Percentiles rank a stretch among this genome's conserved stretches.
Conservation (phyloP, 1,140 invertebrate species). For the Neuroterus valhalla region DNA sequence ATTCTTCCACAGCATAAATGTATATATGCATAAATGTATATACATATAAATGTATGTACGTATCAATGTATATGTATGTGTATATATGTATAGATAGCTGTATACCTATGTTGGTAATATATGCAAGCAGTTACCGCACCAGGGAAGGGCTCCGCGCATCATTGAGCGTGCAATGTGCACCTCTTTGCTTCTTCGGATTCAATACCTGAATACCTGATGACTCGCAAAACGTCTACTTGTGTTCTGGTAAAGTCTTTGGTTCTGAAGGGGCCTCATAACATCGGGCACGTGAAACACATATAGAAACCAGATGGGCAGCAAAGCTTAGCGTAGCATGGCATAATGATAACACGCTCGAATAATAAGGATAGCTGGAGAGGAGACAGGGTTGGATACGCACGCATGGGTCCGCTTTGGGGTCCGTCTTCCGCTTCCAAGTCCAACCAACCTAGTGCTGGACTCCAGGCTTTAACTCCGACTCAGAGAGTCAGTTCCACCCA, state of each 20-base stretch:
- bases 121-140: not conserved
- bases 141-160: conserved; percentile 7
- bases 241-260: not conserved
- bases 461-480: conserved; percentile 45
- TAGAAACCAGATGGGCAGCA: conserved; percentile 56
- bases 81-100: not conserved
- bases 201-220: not conserved
- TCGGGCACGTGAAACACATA: conserved; percentile 38
- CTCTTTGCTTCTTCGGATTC: not conserved
- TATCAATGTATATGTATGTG: no score
- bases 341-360: conserved; percentile 74
- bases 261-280: not conserved
- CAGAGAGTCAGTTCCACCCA: conserved; percentile 59
- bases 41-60: no score
- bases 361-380: conserved; percentile 73
- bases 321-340: conserved; percentile 61
- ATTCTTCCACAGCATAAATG: not conserved
- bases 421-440: conserved; percentile 69
- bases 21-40: not conserved
- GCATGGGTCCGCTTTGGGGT: conserved; percentile 72
- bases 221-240: not conserved
- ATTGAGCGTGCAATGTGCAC: not conserved
- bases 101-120: not conserved
- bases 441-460: conserved; percentile 45
- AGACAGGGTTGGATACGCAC: conserved; percentile 76